Evolutionary conservation across 2,888 invertebrate species (phyloP).

Genomic region (Platerodrilus igneus): DNA sequence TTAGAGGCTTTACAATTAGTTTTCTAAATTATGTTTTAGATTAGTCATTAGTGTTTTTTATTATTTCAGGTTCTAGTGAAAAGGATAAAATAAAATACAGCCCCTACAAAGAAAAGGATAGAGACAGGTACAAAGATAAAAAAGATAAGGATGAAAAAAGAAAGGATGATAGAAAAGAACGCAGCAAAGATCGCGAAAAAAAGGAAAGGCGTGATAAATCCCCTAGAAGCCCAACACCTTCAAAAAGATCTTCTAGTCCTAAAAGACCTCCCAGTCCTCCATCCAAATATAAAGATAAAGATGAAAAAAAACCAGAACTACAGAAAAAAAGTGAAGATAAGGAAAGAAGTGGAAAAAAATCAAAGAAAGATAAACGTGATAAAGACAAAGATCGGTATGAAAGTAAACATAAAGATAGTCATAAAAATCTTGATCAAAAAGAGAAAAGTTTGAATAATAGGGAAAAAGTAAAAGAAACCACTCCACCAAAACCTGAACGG

Average conservation of each 20-base stretch:
- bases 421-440: constrained; percentile 33
- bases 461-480: constrained; percentile 50
- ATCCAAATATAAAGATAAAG: constrained; percentile 34
- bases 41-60: too few species aligned
- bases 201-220: constrained; percentile 49
- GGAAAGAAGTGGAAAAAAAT: constrained; percentile 50
- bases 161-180: constrained; percentile 36
- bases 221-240: constrained; percentile 39
- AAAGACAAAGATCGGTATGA: constrained; percentile 58
- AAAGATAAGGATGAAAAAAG: constrained; percentile 50
- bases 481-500: constrained; percentile 53
- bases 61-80: constrained; percentile 40
- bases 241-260: constrained; percentile 45
- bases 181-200: constrained; percentile 52
- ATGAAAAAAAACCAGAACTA: constrained; percentile 38
- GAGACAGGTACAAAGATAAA: constrained; percentile 46
- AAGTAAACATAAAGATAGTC: constrained; percentile 39
- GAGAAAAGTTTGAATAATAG: constrained; percentile 26
- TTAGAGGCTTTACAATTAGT: too few species aligned
- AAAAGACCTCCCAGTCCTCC: constrained; percentile 29
- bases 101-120: constrained; percentile 56
- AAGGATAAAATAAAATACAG: constrained; percentile 51
- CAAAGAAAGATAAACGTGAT: constrained; percentile 58
- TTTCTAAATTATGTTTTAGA: too few species aligned
- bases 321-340: constrained; percentile 33